Conservation (phyloP, 1,140 invertebrate species). For the Dinothrombium tinctorium region DNA sequence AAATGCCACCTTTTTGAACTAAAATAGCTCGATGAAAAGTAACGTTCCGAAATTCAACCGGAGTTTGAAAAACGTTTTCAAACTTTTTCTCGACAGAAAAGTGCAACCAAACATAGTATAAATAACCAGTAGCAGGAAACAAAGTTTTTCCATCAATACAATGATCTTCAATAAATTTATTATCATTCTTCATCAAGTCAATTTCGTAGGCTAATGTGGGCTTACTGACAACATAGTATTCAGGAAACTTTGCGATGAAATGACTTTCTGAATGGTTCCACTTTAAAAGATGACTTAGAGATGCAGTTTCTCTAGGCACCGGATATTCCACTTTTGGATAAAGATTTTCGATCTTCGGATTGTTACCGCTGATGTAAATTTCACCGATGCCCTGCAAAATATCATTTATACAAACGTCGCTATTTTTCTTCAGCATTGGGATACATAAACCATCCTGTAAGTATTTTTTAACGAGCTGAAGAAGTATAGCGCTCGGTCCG, state of each 20-base stretch:
- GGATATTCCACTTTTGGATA: conserved; percentile 52
- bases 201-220: conserved; percentile 27
- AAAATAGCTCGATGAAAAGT: conserved; percentile 76
- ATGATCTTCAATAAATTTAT: conserved; percentile 58
- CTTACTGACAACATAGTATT: conserved; percentile 23
- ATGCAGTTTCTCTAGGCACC: conserved; percentile 63
- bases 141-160: conserved; percentile 74
- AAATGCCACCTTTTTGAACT: conserved; percentile 22
- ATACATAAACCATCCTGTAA: not conserved
- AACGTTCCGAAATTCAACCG: conserved; percentile 64
- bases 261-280: conserved; percentile 62
- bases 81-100: no score
- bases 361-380: conserved; percentile 48
- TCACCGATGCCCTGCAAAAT: conserved; percentile 44
- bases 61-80: no score
- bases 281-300: conserved; percentile 48
- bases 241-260: conserved; percentile 34
- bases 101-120: conserved; percentile 32
- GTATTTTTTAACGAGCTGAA: not conserved
- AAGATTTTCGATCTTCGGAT: conserved; percentile 43
- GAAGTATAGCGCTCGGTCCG: not conserved
- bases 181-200: conserved; percentile 44
- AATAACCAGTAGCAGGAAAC: conserved; percentile 82
- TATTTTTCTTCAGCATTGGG: conserved; percentile 37
- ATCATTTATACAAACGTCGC: conserved; percentile 35